Percentiles rank a stretch among this genome's conserved stretches.
phyloP scores from a whole-genome alignment of 2,113 vertebrate genomes.

The Arvicanthis niloticus region DNA sequence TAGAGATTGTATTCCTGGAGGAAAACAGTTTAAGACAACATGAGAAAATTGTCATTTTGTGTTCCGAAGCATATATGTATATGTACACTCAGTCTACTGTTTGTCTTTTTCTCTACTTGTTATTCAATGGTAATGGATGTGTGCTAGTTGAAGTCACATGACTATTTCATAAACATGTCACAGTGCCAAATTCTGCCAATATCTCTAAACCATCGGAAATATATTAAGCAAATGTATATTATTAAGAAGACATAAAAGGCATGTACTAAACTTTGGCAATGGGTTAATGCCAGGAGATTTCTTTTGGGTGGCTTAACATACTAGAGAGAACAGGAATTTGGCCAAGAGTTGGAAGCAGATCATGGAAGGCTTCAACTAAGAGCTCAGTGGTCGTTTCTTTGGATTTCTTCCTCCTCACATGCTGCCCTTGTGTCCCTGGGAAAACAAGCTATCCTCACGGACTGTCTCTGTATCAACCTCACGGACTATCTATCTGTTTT shows the following conservation, averaged over 20 bases:
- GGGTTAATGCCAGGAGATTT: background rate
- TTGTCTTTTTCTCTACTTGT: constrained; percentile 37
- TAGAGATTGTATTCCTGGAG: constrained; percentile 12
- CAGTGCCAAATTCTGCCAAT: constrained; percentile 5
- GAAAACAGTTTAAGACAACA: constrained; percentile 29
- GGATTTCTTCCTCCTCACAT: background rate
- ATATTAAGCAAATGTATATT: background rate
- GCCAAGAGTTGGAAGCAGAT: background rate
- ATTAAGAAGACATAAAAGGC: background rate
- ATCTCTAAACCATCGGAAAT: constrained; percentile 25
- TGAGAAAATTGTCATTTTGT: constrained; percentile 49
- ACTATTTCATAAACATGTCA: background rate
- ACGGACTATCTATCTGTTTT: background rate
- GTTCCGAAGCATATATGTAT: background rate
- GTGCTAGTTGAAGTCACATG: background rate
- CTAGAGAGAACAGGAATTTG: background rate
- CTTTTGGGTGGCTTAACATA: background rate
- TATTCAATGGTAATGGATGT: constrained; percentile 46
- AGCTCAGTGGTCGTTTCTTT: background rate
- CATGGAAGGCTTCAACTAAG: background rate
- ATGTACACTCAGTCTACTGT: background rate
- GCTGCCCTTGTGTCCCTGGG: background rate
- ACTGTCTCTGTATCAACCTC: background rate
- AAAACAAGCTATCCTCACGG: background rate
- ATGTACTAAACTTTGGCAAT: background rate